Percentiles rank a stretch among this genome's conserved stretches.
Conservation (phyloP, 2,797 vertebrate genomes). For the Martes flavigula region DNA sequence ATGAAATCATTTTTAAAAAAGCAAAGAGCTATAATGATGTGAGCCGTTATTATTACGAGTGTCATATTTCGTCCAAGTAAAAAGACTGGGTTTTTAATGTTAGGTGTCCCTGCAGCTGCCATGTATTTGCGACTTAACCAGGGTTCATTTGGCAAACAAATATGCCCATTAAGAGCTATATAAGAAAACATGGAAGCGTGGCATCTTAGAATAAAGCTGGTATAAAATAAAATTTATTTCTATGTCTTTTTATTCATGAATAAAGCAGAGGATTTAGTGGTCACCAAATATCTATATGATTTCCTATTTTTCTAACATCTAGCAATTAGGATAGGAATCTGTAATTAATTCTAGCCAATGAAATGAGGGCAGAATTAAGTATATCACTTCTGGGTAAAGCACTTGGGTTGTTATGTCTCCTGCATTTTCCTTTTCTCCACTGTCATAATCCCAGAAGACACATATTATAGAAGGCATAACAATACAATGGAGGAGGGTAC, state of each 20-base stretch:
- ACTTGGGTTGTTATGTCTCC: neutral
- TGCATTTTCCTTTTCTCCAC: neutral
- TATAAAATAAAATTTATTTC: neutral
- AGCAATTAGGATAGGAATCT: neutral
- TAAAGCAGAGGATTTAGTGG: neutral
- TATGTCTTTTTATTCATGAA: neutral
- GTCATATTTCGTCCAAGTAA: constrained; percentile 7
- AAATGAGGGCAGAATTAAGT: neutral
- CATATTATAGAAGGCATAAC: neutral
- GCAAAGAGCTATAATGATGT: neutral
- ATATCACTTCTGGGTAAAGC: neutral
- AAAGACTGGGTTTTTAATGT: neutral
- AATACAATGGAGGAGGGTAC: neutral
- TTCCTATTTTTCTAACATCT: neutral
- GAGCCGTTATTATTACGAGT: neutral
- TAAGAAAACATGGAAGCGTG: neutral
- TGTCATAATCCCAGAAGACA: neutral
- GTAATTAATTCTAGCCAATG: neutral
- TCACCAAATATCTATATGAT: neutral
- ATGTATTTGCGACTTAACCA: neutral
- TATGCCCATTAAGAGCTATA: neutral
- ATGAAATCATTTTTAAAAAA: neutral
- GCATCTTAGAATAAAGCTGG: neutral
- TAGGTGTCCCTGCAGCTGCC: neutral
- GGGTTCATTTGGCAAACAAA: neutral